Evolutionary conservation across 1,140 invertebrate species (phyloP).

Genomic region (Centruroides sculpturatus): DNA sequence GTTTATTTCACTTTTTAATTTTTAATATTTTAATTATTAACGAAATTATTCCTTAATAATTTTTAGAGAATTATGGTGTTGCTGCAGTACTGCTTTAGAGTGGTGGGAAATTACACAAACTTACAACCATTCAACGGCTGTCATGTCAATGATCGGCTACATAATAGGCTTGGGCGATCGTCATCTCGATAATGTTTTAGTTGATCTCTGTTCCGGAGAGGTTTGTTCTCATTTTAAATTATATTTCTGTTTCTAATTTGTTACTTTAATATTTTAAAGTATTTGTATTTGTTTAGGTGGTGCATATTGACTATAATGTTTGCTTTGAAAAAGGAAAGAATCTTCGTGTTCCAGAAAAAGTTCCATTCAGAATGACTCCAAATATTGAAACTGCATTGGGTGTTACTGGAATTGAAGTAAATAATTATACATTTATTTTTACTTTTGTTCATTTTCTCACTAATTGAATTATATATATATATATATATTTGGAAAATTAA

Average conservation of each 20-base stretch:
- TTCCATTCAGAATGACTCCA: slow-evolving; percentile 92
- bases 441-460: neutral
- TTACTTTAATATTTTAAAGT: neutral
- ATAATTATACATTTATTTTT: slow-evolving; percentile 16
- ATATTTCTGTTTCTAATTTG: neutral
- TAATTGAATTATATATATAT: neutral
- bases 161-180: slow-evolving; percentile 95
- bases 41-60: neutral
- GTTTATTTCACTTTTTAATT: neutral
- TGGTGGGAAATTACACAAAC: slow-evolving; percentile 87
- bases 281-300: slow-evolving; percentile 39
- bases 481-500: neutral
- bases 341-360: slow-evolving; percentile 87
- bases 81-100: slow-evolving; percentile 63
- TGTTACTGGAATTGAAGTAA: slow-evolving; percentile 83
- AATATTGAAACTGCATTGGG: slow-evolving; percentile 86
- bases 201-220: slow-evolving; percentile 86
- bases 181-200: slow-evolving; percentile 93
- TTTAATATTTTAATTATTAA: neutral
- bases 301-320: slow-evolving; percentile 99
- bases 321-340: slow-evolving; percentile 97
- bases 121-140: slow-evolving; percentile 83
- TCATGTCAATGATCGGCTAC: slow-evolving; percentile 97
- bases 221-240: slow-evolving; percentile 26
- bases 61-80: slow-evolving; percentile 81